Conservation (phyloP, 2,113 vertebrate genomes). For the Chunga burmeisteri region DNA sequence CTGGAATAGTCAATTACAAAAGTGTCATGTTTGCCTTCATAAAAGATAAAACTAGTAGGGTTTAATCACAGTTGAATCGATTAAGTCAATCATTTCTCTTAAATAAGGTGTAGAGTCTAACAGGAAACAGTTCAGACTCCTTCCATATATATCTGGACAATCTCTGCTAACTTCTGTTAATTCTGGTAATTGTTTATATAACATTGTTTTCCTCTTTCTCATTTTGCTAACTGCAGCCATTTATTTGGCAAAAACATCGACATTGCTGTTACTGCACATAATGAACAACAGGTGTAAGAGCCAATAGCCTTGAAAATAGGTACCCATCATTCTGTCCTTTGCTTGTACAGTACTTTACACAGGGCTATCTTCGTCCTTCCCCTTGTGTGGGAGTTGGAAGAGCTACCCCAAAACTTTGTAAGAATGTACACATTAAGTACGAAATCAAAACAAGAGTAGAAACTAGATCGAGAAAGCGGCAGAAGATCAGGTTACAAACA, state of each 20-base stretch:
- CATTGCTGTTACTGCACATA: neutral
- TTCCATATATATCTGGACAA: neutral
- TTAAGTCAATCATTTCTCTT: neutral
- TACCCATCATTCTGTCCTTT: neutral
- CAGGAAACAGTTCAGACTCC: neutral
- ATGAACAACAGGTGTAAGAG: neutral
- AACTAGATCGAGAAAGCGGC: accelerated
- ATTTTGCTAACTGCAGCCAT: neutral
- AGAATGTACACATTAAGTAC: neutral
- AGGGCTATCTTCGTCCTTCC: neutral
- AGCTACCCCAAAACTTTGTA: neutral
- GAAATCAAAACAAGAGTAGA: neutral
- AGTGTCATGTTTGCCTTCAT: neutral
- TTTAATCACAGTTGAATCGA: constrained; percentile 12
- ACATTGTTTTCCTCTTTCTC: neutral
- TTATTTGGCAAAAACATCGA: neutral
- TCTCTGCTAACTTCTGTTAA: neutral
- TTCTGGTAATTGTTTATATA: neutral
- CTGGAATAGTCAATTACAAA: neutral
- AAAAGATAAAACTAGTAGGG: neutral
- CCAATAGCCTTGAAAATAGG: neutral
- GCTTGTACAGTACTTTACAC: neutral
- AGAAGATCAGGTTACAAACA: neutral
- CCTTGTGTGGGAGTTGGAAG: neutral
- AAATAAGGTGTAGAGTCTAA: neutral